Conservation (phyloP, 2,797 vertebrate species). For the Poeciliopsis turneri region DNA sequence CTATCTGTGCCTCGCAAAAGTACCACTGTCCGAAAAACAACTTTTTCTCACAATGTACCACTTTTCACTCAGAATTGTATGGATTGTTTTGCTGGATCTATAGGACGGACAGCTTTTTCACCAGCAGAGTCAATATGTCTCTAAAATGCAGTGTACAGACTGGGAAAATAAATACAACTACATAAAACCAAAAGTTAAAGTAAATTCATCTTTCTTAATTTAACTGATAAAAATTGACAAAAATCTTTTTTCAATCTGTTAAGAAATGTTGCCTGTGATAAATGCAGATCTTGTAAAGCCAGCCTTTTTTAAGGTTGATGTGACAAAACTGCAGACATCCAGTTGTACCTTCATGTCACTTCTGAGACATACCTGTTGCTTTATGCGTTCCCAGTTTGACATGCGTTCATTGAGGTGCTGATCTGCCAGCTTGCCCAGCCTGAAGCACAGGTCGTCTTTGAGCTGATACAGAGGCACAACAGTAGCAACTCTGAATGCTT, state of each 20-base stretch:
- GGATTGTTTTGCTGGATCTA: slow-evolving; percentile 3
- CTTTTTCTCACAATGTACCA: neutral
- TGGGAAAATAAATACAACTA: slow-evolving; percentile 19
- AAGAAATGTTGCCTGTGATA: slow-evolving; percentile 12
- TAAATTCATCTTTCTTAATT: slow-evolving; percentile 7
- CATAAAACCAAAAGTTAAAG: neutral
- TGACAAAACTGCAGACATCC: neutral
- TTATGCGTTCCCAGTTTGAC: slow-evolving; percentile 68
- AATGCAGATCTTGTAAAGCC: neutral
- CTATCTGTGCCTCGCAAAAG: neutral
- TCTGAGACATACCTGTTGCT: slow-evolving; percentile 83
- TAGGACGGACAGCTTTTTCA: slow-evolving; percentile 1
- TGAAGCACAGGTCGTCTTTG: slow-evolving; percentile 82
- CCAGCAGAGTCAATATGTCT: slow-evolving; percentile 19
- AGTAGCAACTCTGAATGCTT: slow-evolving; percentile 75
- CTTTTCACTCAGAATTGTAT: neutral
- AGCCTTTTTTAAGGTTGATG: neutral
- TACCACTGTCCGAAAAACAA: neutral
- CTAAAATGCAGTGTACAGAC: slow-evolving; percentile 1
- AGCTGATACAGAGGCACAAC: slow-evolving; percentile 86
- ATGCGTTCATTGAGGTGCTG: slow-evolving; percentile 39
- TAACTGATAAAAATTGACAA: neutral
- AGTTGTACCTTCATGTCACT: slow-evolving; percentile 1
- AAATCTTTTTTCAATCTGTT: slow-evolving; percentile 5
- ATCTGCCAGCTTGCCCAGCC: slow-evolving; percentile 68